These are phyloP conservation scores for Gymnothorax reevesii DNA, from an alignment of 2,797 vertebrate genomes.

Conservation along the genomic window DNA sequence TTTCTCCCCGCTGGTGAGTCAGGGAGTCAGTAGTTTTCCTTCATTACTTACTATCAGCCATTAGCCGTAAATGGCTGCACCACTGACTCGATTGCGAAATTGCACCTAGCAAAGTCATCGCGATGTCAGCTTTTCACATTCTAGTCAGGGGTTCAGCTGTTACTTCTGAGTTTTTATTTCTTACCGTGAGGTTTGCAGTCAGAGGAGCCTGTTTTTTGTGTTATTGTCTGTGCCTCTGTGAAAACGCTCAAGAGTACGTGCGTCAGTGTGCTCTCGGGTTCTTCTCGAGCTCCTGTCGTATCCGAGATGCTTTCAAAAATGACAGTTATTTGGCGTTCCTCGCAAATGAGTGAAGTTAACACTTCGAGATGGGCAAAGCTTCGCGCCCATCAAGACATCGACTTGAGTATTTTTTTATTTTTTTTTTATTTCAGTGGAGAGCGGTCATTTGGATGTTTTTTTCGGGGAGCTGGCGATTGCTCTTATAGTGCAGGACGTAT, in stretches of 20 bases:
- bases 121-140: not conserved
- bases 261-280: not conserved
- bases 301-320: not conserved
- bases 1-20: conserved; percentile 1
- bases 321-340: not conserved
- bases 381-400: not conserved
- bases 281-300: conserved; percentile 5
- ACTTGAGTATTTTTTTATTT: not conserved
- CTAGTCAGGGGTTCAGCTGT: not conserved
- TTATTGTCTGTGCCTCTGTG: not conserved
- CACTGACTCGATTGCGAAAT: not conserved
- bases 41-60: not conserved
- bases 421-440: not conserved
- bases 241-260: not conserved
- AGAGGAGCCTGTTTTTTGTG: not conserved
- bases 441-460: not conserved
- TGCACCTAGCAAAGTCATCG: too few species aligned
- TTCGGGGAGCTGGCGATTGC: not conserved
- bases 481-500: not conserved
- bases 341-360: not conserved
- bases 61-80: conserved; percentile 2
- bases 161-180: not conserved
- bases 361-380: not conserved
- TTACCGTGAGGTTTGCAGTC: not conserved
- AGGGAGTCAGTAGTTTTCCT: not conserved